Evolutionary conservation across 2,888 invertebrate species (phyloP).

Genomic region (Belgica antarctica): DNA sequence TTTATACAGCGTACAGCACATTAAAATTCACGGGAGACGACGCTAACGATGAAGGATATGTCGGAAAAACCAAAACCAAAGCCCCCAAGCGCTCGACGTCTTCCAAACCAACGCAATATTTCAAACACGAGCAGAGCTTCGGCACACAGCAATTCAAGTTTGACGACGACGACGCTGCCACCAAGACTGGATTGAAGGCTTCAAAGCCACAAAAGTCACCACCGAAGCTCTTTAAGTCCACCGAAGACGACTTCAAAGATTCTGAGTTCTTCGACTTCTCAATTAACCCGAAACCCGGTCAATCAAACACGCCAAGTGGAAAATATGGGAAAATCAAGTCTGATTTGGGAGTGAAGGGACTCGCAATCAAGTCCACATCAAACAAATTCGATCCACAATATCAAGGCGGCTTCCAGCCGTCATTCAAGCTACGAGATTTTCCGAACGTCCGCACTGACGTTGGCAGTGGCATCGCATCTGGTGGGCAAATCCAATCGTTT

Average conservation of each 20-base stretch:
- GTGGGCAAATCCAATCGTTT: slow-evolving; percentile 34
- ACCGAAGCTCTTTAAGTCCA: slow-evolving; percentile 24
- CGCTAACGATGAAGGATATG: not conserved
- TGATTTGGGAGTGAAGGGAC: slow-evolving; percentile 28
- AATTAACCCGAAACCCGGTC: slow-evolving; percentile 22
- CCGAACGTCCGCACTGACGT: slow-evolving; percentile 25
- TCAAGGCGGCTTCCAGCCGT: slow-evolving; percentile 32
- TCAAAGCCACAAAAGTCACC: slow-evolving; percentile 46
- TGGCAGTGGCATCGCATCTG: slow-evolving; percentile 33
- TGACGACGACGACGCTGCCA: not conserved
- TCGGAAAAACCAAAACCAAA: not conserved
- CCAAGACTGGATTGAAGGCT: slow-evolving; percentile 47
- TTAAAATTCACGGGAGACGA: slow-evolving; percentile 31
- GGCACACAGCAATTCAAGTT: slow-evolving; percentile 23
- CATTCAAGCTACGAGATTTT: slow-evolving; percentile 38
- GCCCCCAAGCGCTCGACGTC: slow-evolving; percentile 31
- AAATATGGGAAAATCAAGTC: slow-evolving; percentile 22
- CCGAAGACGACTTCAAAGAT: slow-evolving; percentile 40
- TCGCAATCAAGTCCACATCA: not conserved
- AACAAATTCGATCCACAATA: slow-evolving; percentile 37
- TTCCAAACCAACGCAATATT: not conserved
- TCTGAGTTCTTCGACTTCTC: slow-evolving; percentile 37
- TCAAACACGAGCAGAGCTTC: slow-evolving; percentile 25
- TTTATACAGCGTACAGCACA: slow-evolving; percentile 25
- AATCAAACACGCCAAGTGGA: not conserved